A percentile compares a stretch with the other conserved stretches of the same genome.
Evolutionary conservation across 2,797 vertebrate genomes (phyloP).

Genomic region (Taenioides sp.): DNA sequence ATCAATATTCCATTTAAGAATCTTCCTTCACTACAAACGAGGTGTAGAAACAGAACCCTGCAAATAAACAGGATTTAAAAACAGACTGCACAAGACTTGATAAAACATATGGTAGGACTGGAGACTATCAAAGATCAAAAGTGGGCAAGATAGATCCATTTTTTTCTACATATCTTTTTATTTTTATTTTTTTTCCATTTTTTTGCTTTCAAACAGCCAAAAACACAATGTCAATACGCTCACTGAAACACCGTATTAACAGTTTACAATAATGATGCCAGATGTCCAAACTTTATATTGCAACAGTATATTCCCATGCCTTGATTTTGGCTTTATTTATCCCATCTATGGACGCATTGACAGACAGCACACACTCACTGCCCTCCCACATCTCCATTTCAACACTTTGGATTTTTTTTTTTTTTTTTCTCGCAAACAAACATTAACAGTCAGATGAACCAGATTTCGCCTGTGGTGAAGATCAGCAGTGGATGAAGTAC

Average conservation of each 20-base stretch:
- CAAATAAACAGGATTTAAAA: background rate
- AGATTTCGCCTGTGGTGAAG: slow-evolving; percentile 63
- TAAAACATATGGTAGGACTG: background rate
- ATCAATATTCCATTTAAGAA: too few species aligned
- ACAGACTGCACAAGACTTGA: background rate
- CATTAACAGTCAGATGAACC: slow-evolving; percentile 33
- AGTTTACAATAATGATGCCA: background rate
- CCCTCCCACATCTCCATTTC: slow-evolving; percentile 40
- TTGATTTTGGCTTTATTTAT: background rate
- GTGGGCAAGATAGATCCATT: too few species aligned
- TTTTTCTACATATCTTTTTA: background rate
- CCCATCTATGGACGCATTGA: slow-evolving; percentile 43
- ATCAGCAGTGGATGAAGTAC: slow-evolving; percentile 21
- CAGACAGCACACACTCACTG: slow-evolving; percentile 44
- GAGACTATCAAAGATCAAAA: background rate
- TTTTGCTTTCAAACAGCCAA: background rate
- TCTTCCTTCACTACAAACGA: background rate
- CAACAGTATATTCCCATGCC: background rate
- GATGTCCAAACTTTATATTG: background rate
- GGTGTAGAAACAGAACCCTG: background rate
- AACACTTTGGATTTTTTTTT: slow-evolving; percentile 21
- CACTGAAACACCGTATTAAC: background rate
- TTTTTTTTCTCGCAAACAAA: slow-evolving; percentile 25
- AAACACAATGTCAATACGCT: background rate
- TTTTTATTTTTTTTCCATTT: background rate